Conservation (phyloP, 1,140 invertebrate species). For the Brachystomella parvula region DNA sequence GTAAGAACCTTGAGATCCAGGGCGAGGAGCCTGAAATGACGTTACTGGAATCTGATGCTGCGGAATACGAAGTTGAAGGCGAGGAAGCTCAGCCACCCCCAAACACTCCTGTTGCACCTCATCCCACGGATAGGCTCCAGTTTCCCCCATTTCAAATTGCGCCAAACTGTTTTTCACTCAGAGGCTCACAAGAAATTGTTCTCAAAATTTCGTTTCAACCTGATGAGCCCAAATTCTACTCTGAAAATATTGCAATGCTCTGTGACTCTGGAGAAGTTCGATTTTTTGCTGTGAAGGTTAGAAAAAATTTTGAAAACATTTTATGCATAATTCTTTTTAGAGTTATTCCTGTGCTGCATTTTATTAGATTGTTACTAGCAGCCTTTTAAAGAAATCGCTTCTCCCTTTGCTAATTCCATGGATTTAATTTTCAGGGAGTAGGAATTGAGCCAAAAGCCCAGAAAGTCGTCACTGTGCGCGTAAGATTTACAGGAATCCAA, state of each 20-base stretch:
- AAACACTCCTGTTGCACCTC: background rate
- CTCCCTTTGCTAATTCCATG: no score
- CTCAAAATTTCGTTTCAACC: slow-evolving; percentile 24
- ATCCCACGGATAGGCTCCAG: background rate
- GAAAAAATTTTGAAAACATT: no score
- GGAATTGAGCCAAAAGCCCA: background rate
- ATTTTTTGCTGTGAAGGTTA: slow-evolving; percentile 30
- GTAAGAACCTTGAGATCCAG: background rate
- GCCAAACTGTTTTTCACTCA: slow-evolving; percentile 23
- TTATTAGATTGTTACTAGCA: no score
- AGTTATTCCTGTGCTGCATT: no score
- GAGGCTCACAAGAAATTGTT: slow-evolving; percentile 19
- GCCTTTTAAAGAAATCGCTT: no score
- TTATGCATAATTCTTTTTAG: no score
- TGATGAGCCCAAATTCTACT: slow-evolving; percentile 14
- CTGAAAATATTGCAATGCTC: slow-evolving; percentile 26
- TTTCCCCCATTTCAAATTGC: slow-evolving; percentile 17
- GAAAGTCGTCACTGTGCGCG: background rate
- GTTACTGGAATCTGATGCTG: background rate
- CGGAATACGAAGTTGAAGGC: background rate
- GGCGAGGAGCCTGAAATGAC: background rate
- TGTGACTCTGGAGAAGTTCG: slow-evolving; percentile 35
- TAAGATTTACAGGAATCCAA: background rate
- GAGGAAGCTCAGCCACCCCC: background rate
- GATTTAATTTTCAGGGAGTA: background rate